phyloP scores from a whole-genome alignment of 2,797 vertebrate species.

The Fundulus diaphanus region DNA sequence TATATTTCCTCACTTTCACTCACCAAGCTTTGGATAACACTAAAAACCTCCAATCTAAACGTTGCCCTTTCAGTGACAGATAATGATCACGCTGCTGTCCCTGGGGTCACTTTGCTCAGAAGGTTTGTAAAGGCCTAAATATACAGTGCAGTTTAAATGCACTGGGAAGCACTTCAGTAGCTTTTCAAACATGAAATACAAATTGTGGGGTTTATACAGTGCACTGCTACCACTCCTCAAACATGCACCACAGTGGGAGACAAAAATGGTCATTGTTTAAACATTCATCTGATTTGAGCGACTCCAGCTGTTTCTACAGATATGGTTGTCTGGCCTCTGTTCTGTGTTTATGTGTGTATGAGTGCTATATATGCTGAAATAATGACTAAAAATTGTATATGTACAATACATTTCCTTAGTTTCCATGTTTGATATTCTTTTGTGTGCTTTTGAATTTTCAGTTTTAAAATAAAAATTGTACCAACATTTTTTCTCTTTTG shows the following conservation, averaged over 20 bases:
- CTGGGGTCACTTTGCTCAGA: constrained; percentile 17
- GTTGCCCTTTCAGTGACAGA: constrained; percentile 67
- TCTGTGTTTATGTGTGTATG: constrained; percentile 32
- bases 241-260: constrained; percentile 44
- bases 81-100: constrained; percentile 52
- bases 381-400: background rate
- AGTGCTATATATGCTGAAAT: constrained; percentile 24
- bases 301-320: constrained; percentile 74
- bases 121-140: constrained; percentile 24
- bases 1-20: background rate
- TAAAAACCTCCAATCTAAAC: background rate
- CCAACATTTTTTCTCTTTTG: constrained; percentile 1
- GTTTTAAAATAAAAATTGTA: constrained; percentile 2
- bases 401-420: background rate
- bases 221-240: constrained; percentile 57
- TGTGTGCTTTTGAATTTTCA: background rate
- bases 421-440: background rate
- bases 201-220: constrained; percentile 63
- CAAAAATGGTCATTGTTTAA: constrained; percentile 74
- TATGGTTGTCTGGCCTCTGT: constrained; percentile 42
- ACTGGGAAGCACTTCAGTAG: constrained; percentile 71
- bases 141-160: constrained; percentile 56
- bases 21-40: background rate
- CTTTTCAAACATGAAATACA: constrained; percentile 74
- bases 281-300: constrained; percentile 73